Base-by-base conservation (phyloP, 2,888 invertebrate species). In the Philaethria dido region DNA sequence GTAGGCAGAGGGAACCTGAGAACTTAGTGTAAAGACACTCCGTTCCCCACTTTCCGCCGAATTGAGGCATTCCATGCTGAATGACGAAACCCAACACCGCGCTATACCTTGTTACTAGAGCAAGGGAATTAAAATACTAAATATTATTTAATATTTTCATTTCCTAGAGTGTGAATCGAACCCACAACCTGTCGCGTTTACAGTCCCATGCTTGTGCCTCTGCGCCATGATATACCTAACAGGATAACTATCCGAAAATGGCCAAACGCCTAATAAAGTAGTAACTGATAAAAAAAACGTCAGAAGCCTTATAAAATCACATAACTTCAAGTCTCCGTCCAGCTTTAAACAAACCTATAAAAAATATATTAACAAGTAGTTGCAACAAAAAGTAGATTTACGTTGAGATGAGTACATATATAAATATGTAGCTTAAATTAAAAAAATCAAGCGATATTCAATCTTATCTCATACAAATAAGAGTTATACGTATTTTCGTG, bases 381-480 rank as follows among this genome's bases (percentile, higher is more conserved):
- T 66, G 70, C 69, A 69, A 69, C 70, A 71, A 71, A 71, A 71
- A 71, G 66, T 69, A 62, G 70, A 66, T 71, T 69, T 69, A 70
- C 69, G 63, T 64, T 33, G 69, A 69, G 69, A 69, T 69, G 68
- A 69, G 69, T 62, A 52, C 59, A n/a, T 18, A 60, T 36, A 57
- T 29, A 57, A 62, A 61, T 20, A 45, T 69, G 61, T 57, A n/a
- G 52, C 14, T 47, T 25, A 13, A 20, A 52, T 25, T 20, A 20
- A 8, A 20, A n/a, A 48, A 33, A n/a, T 4, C 55, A 62, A 54
- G 33, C 14, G 18, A 69, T 64, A 59, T 20, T 54, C 16, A 14
- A 59, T 54, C 62, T 64, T 71, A 66, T 61, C 1, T 3, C 0
- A 36, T 36, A 22, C 0, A 0, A 0, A 16, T 66, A 68, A 55